phyloP scores from a whole-genome alignment of 2,888 invertebrate genomes.

The Sinohyriopsis cumingii region DNA sequence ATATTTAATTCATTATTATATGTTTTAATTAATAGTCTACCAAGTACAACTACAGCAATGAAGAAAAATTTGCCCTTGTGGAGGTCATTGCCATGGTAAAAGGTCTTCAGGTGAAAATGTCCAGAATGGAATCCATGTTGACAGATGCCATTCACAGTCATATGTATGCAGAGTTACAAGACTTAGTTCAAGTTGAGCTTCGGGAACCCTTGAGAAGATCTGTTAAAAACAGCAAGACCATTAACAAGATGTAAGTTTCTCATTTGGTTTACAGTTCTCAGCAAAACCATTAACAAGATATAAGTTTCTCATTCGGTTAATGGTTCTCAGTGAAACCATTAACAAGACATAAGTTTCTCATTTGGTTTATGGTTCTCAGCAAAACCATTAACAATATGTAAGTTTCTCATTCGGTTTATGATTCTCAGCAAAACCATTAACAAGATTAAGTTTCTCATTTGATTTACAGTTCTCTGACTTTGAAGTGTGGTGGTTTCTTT shows the following conservation, averaged over 20 bases:
- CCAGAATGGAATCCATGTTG: constrained; percentile 97
- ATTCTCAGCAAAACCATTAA: constrained; percentile 94
- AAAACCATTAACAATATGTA: constrained; percentile 86
- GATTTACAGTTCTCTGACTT: too few species aligned
- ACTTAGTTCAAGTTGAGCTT: constrained; percentile 91
- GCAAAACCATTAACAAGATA: constrained; percentile 88
- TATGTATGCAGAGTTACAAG: constrained; percentile 96
- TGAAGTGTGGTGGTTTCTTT: too few species aligned
- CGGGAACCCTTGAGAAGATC: constrained; percentile 96
- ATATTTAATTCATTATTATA: background rate
- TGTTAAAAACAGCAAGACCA: constrained; percentile 96
- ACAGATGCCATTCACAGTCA: constrained; percentile 91
- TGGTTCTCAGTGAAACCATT: too few species aligned
- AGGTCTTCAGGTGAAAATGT: constrained; percentile 92
- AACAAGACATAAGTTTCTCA: constrained; percentile 74
- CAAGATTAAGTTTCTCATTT: constrained; percentile 53
- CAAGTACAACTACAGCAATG: constrained; percentile 96
- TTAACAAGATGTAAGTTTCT: constrained; percentile 77
- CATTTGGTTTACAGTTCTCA: constrained; percentile 67
- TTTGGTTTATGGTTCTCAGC: constrained; percentile 76
- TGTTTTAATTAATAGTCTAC: constrained; percentile 80
- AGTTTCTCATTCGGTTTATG: constrained; percentile 8
- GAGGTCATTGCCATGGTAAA: constrained; percentile 99
- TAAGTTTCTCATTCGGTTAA: constrained; percentile 28
- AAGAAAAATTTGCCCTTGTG: constrained; percentile 97